These are phyloP conservation scores for Danaus plexippus DNA, from an alignment of 1,140 invertebrate genomes.

Conservation along the genomic window DNA sequence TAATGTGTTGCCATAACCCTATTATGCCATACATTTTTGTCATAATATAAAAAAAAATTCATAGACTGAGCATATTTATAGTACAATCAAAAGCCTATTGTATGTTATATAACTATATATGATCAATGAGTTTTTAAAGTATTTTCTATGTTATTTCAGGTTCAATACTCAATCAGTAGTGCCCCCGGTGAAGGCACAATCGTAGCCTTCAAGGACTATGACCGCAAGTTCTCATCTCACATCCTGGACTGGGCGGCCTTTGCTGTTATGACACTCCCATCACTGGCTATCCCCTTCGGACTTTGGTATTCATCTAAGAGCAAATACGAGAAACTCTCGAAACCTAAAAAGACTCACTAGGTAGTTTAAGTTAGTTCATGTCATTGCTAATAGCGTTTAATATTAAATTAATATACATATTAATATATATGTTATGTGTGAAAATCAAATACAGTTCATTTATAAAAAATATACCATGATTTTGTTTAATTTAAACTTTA, in stretches of 20 bases:
- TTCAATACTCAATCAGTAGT: conserved; percentile 91
- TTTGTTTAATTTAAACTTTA: conserved; percentile 12
- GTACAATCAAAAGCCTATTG: no score
- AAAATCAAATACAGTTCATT: no score
- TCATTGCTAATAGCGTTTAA: conserved; percentile 40
- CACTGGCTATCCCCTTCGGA: conserved; percentile 93
- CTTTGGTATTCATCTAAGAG: conserved; percentile 96
- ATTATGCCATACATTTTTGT: no score
- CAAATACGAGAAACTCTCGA: conserved; percentile 90
- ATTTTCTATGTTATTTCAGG: conserved; percentile 56
- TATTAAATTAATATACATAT: conserved; percentile 7
- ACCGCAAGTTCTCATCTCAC: conserved; percentile 98
- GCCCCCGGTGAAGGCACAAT: conserved; percentile 97
- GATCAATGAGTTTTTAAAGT: conserved; percentile 1
- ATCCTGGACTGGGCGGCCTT: conserved; percentile 97
- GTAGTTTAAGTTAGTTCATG: conserved; percentile 29
- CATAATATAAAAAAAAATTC: no score
- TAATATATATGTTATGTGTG: no score
- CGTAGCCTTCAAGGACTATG: conserved; percentile 95
- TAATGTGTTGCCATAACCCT: no score
- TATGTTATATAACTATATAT: no score
- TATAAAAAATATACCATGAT: no score
- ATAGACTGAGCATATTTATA: no score
- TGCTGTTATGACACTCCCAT: conserved; percentile 95
- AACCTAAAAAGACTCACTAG: conserved; percentile 76